Evolutionary conservation across 2,113 vertebrate species (phyloP).

Genomic region (Pterocles burchelli): DNA sequence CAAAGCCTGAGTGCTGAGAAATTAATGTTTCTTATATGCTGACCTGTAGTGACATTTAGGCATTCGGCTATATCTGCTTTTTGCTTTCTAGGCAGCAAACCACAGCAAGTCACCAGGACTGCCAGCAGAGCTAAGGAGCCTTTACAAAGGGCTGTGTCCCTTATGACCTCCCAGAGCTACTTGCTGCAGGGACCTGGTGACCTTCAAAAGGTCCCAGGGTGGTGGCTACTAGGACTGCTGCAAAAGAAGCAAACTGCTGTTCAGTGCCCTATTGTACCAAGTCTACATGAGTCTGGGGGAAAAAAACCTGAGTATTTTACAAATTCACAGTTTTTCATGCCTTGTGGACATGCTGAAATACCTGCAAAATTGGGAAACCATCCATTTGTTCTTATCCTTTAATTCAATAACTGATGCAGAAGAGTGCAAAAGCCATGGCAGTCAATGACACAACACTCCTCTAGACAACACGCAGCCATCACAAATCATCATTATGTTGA

Average conservation of each 20-base stretch:
- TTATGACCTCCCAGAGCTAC: background rate
- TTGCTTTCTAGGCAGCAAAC: slow-evolving; percentile 20
- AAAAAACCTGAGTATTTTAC: background rate
- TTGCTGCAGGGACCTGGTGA: background rate
- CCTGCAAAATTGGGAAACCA: background rate
- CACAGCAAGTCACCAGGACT: background rate
- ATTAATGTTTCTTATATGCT: slow-evolving; percentile 29
- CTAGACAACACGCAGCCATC: slow-evolving; percentile 35
- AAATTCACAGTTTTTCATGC: background rate
- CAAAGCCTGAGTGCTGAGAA: background rate
- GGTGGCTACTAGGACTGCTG: background rate
- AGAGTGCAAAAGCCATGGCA: slow-evolving; percentile 1
- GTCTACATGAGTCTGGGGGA: background rate
- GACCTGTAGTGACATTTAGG: background rate
- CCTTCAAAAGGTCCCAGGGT: background rate
- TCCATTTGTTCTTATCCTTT: background rate
- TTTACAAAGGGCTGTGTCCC: background rate
- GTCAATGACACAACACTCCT: background rate
- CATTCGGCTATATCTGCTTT: slow-evolving; percentile 13
- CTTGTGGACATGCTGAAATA: background rate
- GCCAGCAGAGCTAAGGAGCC: background rate
- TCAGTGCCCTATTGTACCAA: background rate
- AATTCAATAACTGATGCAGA: background rate
- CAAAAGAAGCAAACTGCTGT: background rate
- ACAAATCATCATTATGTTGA: slow-evolving; percentile 67